Conservation (phyloP, 2,113 vertebrate species). For the Phodopus roborovskii region DNA sequence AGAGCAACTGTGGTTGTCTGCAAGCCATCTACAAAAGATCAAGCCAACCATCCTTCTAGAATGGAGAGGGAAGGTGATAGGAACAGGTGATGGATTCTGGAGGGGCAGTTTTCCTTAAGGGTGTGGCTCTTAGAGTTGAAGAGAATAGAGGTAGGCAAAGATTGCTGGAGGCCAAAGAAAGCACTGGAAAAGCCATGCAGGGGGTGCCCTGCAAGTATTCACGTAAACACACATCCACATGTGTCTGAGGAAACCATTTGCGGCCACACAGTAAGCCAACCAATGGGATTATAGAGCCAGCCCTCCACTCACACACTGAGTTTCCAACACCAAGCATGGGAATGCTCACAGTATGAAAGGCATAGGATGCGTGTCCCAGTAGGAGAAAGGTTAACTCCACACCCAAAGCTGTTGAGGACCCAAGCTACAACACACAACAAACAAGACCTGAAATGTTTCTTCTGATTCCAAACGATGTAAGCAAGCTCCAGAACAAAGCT, state of each 20-base stretch:
- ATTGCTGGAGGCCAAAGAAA: not conserved
- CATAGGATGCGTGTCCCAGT: not conserved
- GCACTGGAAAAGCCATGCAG: not conserved
- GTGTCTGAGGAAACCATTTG: not conserved
- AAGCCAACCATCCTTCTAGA: not conserved
- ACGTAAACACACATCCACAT: not conserved
- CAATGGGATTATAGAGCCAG: not conserved
- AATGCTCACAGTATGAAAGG: not conserved
- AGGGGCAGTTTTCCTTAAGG: not conserved
- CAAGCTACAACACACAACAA: not conserved
- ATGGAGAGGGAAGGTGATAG: not conserved
- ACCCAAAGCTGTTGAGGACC: not conserved
- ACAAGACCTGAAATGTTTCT: not conserved
- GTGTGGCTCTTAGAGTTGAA: not conserved
- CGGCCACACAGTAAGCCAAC: not conserved
- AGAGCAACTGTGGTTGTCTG: not conserved
- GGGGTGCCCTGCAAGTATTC: not conserved
- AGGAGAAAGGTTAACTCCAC: not conserved
- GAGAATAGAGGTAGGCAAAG: not conserved
- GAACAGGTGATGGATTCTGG: not conserved
- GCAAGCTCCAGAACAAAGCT: slow-evolving; percentile 12
- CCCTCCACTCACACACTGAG: not conserved
- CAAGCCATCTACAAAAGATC: not conserved
- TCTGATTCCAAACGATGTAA: not conserved
- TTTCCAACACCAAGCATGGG: not conserved